Base-by-base conservation (phyloP, 2,888 invertebrate genomes). In the Catocala sponsa region DNA sequence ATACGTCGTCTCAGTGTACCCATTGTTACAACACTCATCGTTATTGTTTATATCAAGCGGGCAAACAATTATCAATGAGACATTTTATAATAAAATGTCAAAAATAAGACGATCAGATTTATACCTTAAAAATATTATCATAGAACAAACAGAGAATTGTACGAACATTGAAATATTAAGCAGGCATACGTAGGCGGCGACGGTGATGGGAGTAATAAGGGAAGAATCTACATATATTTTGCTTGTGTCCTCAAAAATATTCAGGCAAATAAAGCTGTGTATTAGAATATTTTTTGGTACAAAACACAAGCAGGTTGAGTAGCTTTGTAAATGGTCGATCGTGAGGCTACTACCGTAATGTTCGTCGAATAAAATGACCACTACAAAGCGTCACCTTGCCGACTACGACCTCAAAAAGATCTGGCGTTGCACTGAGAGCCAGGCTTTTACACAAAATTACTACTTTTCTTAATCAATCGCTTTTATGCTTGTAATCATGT, bases 301-400 rank as follows among this genome's bases (percentile, higher is more conserved):
- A 60, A 15, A 68, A 55, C 60, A 53, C 38, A 7, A 15, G 46
- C 47, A 52, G 41, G n/a, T 59, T 43, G 56, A 51, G 50, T 59
- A 55, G 65, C 65, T 71, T 50, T 38, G 68, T 63, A 63, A 64
- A 51, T 63, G 68, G 74, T 62, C 58, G 65, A 59, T 66, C 63
- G 73, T 66, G 65, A 68, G 61, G 56, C 65, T 56, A 43, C 55
- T 58, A 50, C 57, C 71, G 62, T 68, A 65, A 64, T 64, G 64
- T 65, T 60, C 33, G 68, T 62, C 74, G 59, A 59, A 74, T 71
- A 71, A 73, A 73, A 64, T 58, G 65, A 74, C 71, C 65, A 7
- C 74, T 62, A 65, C 61, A 68, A 64, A 66, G 61, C 63, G 58
- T 60, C 60, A 71, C 62, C 65, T 64, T 64, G 56, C 60, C 56